Conservation (phyloP, 2,113 vertebrate genomes). For the Alosa alosa region DNA sequence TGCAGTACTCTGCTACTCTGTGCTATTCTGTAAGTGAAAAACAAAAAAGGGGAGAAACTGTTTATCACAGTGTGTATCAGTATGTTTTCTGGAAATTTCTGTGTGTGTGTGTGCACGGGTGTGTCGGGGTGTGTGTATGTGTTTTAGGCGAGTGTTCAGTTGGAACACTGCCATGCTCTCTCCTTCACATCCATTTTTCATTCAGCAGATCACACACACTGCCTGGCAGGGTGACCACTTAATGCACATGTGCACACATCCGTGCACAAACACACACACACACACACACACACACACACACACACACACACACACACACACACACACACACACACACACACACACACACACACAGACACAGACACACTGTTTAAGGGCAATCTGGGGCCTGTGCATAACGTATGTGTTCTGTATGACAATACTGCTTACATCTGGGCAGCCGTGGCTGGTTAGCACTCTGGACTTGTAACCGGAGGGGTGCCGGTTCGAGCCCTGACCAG, state of each 20-base stretch:
- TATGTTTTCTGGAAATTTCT: background rate
- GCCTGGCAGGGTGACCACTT: background rate
- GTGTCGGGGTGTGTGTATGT: background rate
- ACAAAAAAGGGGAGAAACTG: background rate
- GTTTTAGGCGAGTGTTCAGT: background rate
- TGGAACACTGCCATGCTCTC: background rate
- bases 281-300: slow-evolving; percentile 6
- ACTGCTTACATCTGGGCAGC: slow-evolving; percentile 3
- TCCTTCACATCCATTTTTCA: background rate
- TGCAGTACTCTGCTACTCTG: no score
- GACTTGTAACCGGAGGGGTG: no score
- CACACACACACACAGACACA: background rate
- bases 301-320: slow-evolving; percentile 4
- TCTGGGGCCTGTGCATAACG: background rate
- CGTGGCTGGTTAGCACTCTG: no score
- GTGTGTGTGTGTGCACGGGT: background rate
- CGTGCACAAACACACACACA: background rate
- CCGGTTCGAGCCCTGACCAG: no score
- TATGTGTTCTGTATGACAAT: background rate
- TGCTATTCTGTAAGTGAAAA: background rate
- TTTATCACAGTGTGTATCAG: background rate
- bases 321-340: slow-evolving; percentile 7
- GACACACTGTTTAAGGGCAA: background rate
- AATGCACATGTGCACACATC: background rate
- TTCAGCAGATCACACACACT: background rate